phyloP scores from a whole-genome alignment of 2,113 vertebrate genomes.

The Hemicordylus capensis region DNA sequence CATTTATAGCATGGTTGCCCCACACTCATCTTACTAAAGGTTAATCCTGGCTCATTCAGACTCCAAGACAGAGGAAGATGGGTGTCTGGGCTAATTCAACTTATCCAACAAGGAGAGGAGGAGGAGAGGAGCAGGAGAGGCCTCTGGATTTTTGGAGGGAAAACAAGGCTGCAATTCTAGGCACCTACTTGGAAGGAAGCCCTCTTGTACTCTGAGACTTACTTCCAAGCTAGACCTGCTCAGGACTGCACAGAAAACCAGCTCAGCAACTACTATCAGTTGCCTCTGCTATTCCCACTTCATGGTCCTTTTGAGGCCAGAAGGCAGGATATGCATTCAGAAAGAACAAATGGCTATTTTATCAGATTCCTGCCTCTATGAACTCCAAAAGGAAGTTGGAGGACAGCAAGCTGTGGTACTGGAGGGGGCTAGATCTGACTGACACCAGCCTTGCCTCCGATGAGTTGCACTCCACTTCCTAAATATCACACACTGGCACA shows the following conservation, averaged over 20 bases:
- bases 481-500: rapidly evolving
- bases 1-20: too few relatives aligned
- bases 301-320: neutral
- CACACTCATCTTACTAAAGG: neutral
- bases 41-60: neutral
- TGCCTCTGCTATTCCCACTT: rapidly evolving
- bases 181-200: neutral
- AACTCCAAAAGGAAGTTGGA: neutral
- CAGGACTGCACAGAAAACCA: too few relatives aligned
- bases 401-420: neutral
- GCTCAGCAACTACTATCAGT: too few relatives aligned
- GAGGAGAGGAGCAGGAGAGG: neutral
- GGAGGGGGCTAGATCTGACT: neutral
- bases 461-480: rapidly evolving
- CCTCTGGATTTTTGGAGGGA: too few relatives aligned
- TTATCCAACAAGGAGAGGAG: neutral
- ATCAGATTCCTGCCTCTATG: neutral
- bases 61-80: neutral
- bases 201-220: too few relatives aligned
- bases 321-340: neutral
- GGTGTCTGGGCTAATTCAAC: neutral
- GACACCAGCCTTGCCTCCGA: neutral
- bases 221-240: too few relatives aligned
- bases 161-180: neutral
- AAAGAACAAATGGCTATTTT: neutral